These are phyloP conservation scores for Melipona bicolor DNA, from an alignment of 2,888 invertebrate species.

Conservation along the genomic window DNA sequence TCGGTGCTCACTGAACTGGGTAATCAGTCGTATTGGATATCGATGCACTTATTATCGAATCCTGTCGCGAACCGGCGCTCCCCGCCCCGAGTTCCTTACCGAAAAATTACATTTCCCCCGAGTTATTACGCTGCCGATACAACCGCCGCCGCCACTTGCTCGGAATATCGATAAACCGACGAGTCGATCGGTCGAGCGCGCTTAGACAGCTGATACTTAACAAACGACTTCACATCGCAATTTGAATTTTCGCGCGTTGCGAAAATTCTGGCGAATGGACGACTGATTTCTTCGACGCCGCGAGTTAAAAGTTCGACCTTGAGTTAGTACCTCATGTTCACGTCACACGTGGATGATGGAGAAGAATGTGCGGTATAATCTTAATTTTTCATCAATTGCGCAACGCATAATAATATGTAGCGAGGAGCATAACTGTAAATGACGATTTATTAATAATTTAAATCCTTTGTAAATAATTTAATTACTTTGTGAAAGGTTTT, in stretches of 20 bases:
- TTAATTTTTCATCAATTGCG: too few species aligned
- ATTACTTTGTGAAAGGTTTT: too few species aligned
- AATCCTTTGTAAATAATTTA: too few species aligned
- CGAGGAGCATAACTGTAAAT: too few species aligned
- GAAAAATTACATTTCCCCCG: constrained; percentile 39
- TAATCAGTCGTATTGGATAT: constrained; percentile 58
- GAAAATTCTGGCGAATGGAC: background rate
- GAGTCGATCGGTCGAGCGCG: background rate
- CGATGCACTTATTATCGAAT: constrained; percentile 50
- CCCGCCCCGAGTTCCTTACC: constrained; percentile 24
- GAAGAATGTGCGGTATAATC: too few species aligned
- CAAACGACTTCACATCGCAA: background rate
- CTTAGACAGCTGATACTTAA: background rate
- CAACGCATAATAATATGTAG: too few species aligned
- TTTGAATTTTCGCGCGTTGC: background rate
- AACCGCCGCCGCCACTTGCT: background rate
- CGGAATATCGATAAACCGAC: constrained; percentile 10
- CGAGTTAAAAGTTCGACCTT: too few species aligned
- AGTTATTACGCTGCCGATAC: constrained; percentile 30
- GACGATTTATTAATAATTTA: too few species aligned
- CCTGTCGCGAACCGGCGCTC: constrained; percentile 24
- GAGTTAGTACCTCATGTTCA: too few species aligned
- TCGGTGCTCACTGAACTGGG: constrained; percentile 48
- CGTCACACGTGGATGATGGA: too few species aligned
- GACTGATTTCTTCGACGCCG: too few species aligned